Conservation (phyloP, 1,140 invertebrate genomes). For the Ceratoteleas bidentatus region DNA sequence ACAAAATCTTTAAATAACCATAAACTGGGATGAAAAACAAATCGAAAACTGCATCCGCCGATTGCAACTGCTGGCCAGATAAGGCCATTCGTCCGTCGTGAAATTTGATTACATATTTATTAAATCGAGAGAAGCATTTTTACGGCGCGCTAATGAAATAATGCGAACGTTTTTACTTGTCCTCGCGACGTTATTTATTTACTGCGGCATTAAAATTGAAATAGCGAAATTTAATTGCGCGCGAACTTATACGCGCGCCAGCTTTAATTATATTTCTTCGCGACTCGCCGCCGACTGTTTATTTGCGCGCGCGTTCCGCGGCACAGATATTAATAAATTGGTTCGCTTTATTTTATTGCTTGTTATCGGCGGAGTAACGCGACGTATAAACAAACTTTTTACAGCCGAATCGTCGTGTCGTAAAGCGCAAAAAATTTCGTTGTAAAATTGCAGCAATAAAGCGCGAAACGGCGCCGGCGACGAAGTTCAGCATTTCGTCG, state of each 20-base stretch:
- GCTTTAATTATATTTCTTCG: slow-evolving; percentile 57
- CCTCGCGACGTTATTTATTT: slow-evolving; percentile 40
- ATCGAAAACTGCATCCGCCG: neutral
- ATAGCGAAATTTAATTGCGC: slow-evolving; percentile 58
- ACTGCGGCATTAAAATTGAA: slow-evolving; percentile 41
- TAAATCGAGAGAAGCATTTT: slow-evolving; percentile 33
- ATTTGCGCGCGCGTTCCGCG: slow-evolving; percentile 26
- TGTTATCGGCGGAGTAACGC: slow-evolving; percentile 23
- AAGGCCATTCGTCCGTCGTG: slow-evolving; percentile 22
- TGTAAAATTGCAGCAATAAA: neutral
- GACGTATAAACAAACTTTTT: neutral
- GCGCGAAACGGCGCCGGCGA: no score
- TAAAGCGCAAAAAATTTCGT: neutral
- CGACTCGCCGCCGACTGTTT: slow-evolving; percentile 25
- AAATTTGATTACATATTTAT: slow-evolving; percentile 49
- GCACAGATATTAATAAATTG: slow-evolving; percentile 46
- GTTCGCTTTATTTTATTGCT: slow-evolving; percentile 32
- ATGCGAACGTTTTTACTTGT: slow-evolving; percentile 42
- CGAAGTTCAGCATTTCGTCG: no score
- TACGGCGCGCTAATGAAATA: slow-evolving; percentile 44
- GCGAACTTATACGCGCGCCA: slow-evolving; percentile 34
- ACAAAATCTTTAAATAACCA: no score
- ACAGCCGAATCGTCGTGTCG: neutral
- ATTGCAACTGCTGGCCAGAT: slow-evolving; percentile 13
- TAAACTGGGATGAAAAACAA: neutral